Base-by-base conservation (phyloP, 1,140 invertebrate genomes). In the Polyergus mexicanus region DNA sequence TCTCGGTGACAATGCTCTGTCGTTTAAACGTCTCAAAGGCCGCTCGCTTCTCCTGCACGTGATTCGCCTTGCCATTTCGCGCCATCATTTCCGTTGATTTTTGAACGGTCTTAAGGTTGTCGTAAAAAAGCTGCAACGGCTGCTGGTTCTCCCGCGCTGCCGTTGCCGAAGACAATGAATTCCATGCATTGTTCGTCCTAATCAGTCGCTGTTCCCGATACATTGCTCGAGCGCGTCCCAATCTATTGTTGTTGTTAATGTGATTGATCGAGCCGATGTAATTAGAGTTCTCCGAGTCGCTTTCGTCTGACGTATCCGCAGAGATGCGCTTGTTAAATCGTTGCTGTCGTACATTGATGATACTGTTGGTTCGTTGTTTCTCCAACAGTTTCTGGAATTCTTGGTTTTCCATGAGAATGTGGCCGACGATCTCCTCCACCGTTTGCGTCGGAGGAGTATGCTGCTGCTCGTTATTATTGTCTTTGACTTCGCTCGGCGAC, bases 371-470 rank as follows among this genome's bases (percentile, higher is more conserved):
- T 88, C 96, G 94, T 91, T 97, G 97, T 91, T 97, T 97, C 74
- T 97, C 97, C 16, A 98, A 94, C 28, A 98, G 95, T 80, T 97
- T 97, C 86, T 98, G 97, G 84, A 98, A 98, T 88, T 98, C 97
- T 89, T 97, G 96, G 91, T 97, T 98, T 91, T 98, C 97, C 96
- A 98, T 97, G 2, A 98, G 95, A 25, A 98, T 95, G 92, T 98
- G 97, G 19, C 97, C 96, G 32, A 98, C 97, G 44, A 98, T 98
- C 91, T 97, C 96, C 90, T 98, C 97, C 47, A 98, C 94, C 1
- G 96, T 97, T 94, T 96, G 95, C 83, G 91, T 92, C 68, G 92
- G 92, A 51, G 89, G 91, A 19, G 89, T 77, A 22, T 81, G 72
- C 13, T 81, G 75, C 13, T 92, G 65, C 51, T 92, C 89, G 13